phyloP scores from a whole-genome alignment of 2,888 invertebrate genomes.

The Hyalella azteca region DNA sequence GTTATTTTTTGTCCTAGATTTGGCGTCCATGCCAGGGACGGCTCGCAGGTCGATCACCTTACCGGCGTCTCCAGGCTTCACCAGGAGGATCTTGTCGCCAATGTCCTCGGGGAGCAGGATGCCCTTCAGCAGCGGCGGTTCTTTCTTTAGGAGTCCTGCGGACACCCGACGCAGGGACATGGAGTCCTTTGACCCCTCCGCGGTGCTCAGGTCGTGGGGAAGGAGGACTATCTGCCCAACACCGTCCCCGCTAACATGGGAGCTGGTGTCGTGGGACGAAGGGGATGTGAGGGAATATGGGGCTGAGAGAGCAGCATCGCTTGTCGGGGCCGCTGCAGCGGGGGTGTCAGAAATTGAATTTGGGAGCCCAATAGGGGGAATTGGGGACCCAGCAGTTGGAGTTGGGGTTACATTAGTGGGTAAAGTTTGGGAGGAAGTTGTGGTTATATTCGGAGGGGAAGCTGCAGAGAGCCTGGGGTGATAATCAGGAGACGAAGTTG shows the following conservation, averaged over 20 bases:
- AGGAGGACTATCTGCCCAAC: background rate
- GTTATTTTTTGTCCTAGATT: background rate
- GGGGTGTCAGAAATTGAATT: too few species aligned
- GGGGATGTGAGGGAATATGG: too few species aligned
- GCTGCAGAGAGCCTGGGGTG: too few species aligned
- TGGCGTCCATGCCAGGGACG: background rate
- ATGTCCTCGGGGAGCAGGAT: background rate
- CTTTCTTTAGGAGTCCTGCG: constrained; percentile 6
- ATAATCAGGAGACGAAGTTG: too few species aligned
- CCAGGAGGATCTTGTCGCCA: constrained; percentile 1
- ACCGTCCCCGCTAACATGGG: background rate
- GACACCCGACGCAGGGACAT: background rate
- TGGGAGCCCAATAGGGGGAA: too few species aligned
- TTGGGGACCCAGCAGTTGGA: too few species aligned
- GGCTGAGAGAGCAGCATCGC: too few species aligned
- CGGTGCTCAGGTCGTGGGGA: background rate
- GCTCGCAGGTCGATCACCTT: constrained; percentile 8
- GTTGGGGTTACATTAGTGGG: too few species aligned
- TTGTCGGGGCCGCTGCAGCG: too few species aligned
- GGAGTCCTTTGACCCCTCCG: background rate
- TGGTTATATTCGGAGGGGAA: too few species aligned
- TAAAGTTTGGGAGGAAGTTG: too few species aligned
- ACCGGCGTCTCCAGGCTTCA: background rate
- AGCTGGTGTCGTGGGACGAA: too few species aligned
- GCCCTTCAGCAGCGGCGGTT: constrained; percentile 4